These are phyloP conservation scores for Mugil cephalus DNA, from an alignment of 2,113 vertebrate genomes.

Conservation along the genomic window DNA sequence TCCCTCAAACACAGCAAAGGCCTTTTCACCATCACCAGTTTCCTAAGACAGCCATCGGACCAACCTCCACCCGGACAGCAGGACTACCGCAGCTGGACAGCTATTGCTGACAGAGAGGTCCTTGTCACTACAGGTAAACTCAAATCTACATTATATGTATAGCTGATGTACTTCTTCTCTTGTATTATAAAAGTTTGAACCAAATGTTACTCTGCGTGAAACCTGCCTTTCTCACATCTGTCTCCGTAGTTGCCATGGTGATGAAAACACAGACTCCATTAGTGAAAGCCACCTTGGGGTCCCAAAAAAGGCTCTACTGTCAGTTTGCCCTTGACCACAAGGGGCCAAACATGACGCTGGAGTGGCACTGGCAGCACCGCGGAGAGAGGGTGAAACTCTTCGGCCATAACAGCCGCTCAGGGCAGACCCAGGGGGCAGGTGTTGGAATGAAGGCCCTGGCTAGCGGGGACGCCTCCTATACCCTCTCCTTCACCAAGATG, in stretches of 20 bases:
- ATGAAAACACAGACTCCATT: slow-evolving; percentile 71
- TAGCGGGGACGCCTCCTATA: slow-evolving; percentile 77
- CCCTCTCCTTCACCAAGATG: slow-evolving; percentile 52
- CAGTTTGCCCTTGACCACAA: slow-evolving; percentile 80
- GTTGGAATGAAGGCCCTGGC: slow-evolving; percentile 61
- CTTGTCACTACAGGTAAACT: slow-evolving; percentile 76
- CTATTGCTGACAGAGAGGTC: slow-evolving; percentile 68
- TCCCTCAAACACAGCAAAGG: slow-evolving; percentile 70
- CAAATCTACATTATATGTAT: neutral
- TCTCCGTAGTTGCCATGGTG: slow-evolving; percentile 76
- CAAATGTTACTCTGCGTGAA: too few relatives aligned
- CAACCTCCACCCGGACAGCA: slow-evolving; percentile 23
- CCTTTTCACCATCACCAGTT: slow-evolving; percentile 61
- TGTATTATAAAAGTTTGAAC: too few relatives aligned
- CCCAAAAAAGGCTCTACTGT: slow-evolving; percentile 76
- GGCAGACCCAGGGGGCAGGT: slow-evolving; percentile 44
- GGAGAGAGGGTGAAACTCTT: slow-evolving; percentile 70
- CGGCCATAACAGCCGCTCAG: slow-evolving; percentile 56
- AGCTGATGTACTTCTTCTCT: too few relatives aligned
- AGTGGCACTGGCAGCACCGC: slow-evolving; percentile 68
- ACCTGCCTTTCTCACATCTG: neutral
- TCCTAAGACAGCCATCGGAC: slow-evolving; percentile 77
- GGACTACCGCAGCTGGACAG: slow-evolving; percentile 39
- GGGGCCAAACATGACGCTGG: slow-evolving; percentile 42
- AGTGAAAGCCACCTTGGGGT: slow-evolving; percentile 62